A percentile compares a stretch with the other conserved stretches of the same genome.
These are phyloP conservation scores for Tragelaphus buxtoni DNA, from an alignment of 2,113 vertebrate genomes.

Conservation along the genomic window DNA sequence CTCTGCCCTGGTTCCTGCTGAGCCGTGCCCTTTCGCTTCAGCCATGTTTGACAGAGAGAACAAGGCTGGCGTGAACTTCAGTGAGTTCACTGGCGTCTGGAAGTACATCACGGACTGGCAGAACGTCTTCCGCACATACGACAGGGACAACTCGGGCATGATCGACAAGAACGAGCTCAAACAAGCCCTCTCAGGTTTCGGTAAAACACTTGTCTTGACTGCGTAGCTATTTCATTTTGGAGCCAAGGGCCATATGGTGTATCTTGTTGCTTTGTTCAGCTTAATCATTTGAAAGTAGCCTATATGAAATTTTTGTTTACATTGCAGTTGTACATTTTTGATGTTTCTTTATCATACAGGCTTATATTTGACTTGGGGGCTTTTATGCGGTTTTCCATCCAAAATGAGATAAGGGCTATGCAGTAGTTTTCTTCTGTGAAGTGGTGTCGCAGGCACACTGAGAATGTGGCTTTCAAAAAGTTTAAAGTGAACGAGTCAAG, in stretches of 20 bases:
- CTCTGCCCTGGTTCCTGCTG: not conserved
- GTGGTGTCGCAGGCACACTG: not conserved
- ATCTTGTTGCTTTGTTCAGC: not conserved
- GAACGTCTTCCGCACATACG: slow-evolving; percentile 97
- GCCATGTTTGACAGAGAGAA: slow-evolving; percentile 99
- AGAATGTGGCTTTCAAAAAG: slow-evolving; percentile 57
- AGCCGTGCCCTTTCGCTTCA: slow-evolving; percentile 60
- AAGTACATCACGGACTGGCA: slow-evolving; percentile 99
- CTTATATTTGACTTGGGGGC: not conserved
- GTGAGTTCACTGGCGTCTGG: slow-evolving; percentile 97
- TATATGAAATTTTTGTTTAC: not conserved
- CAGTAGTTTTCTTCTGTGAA: slow-evolving; percentile 7
- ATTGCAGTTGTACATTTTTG: not conserved
- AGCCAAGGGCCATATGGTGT: not conserved
- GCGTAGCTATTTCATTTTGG: slow-evolving; percentile 70
- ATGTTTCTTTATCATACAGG: not conserved
- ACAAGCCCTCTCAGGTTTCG: slow-evolving; percentile 97
- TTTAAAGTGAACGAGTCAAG: not conserved
- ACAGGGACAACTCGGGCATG: slow-evolving; percentile 97
- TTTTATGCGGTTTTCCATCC: slow-evolving; percentile 37
- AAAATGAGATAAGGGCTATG: slow-evolving; percentile 73
- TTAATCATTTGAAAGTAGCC: not conserved
- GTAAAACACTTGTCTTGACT: slow-evolving; percentile 84
- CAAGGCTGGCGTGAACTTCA: slow-evolving; percentile 98
- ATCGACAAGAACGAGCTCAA: slow-evolving; percentile 98